These are phyloP conservation scores for Rallus limicola DNA, from an alignment of 2,113 vertebrate genomes.

Conservation along the genomic window DNA sequence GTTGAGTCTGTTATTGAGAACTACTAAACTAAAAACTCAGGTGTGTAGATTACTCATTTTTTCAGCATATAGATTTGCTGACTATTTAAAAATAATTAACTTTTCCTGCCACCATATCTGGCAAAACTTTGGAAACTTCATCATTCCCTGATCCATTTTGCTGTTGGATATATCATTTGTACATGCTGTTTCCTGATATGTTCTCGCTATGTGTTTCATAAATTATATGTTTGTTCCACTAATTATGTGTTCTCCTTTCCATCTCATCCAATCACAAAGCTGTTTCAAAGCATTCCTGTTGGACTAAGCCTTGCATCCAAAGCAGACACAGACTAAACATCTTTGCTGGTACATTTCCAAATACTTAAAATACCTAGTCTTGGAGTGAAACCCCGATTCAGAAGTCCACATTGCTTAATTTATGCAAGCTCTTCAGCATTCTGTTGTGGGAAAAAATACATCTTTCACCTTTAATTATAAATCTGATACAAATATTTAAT, in stretches of 20 bases:
- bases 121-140: background rate
- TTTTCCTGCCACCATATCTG: background rate
- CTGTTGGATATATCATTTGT: background rate
- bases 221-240: background rate
- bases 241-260: background rate
- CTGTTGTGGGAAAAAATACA: background rate
- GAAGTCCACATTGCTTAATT: background rate
- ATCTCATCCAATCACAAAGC: background rate
- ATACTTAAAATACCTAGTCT: background rate
- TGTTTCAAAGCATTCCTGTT: background rate
- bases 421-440: background rate
- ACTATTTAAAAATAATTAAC: constrained; percentile 8
- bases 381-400: background rate
- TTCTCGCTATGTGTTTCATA: background rate
- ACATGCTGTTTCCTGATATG: background rate
- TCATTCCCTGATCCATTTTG: background rate
- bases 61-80: background rate
- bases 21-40: constrained; percentile 24
- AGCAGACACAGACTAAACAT: constrained; percentile 32
- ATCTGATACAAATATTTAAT: background rate
- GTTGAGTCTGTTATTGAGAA: background rate
- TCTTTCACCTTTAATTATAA: background rate
- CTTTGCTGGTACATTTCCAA: constrained; percentile 7
- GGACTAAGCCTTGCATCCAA: background rate
- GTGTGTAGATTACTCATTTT: background rate